Base-by-base conservation (phyloP, 1,140 invertebrate species). In the Oryctes rhinoceros region DNA sequence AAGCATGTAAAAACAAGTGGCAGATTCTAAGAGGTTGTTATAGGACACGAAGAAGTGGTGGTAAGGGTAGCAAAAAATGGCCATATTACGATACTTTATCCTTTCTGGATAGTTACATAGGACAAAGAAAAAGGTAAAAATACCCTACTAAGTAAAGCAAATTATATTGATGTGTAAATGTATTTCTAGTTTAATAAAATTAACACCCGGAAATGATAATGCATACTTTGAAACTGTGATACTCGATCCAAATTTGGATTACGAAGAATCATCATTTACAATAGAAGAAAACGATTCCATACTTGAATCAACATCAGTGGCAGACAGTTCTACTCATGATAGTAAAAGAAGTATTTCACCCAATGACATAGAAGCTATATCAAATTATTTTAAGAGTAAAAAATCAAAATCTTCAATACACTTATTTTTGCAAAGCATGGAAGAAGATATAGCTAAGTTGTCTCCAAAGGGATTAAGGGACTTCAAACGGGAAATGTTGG, bases 11-110 rank as follows among this genome's bases (percentile, higher is more conserved):
- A 59, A 59, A n/a, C 15, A 59, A 59, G 6, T 59, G 53, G 53
- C 53, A 59, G 18, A 59, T 59, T 59, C n/a, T 59, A 59, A 59
- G 53, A 59, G 53, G 53, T 18, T 59, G 53, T 59, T 59, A 59
- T 59, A 59, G 53, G n/a, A 18, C 53, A 18, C 15, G 53, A 59
- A 59, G 53, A n/a, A 59, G 53, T 59, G 53, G 53, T n/a, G 15
- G 53, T 18, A 59, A 59, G 18, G 53, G 53, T 18, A 59, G 53
- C 7, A 59, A 18, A 18, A 59, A 59, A 59, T 59, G 53, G 53
- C 53, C 15, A 15, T 59, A n/a, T 59, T 59, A 59, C 15, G 53
- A 59, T 6, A n/a, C 53, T 59, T 18, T 59, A 59, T 7, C 15
- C 18, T 59, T 59, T 59, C 53, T 59, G 4, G 53, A 59, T 59